These are phyloP conservation scores for Archivesica marissinica DNA, from an alignment of 1,140 invertebrate genomes.

Conservation along the genomic window DNA sequence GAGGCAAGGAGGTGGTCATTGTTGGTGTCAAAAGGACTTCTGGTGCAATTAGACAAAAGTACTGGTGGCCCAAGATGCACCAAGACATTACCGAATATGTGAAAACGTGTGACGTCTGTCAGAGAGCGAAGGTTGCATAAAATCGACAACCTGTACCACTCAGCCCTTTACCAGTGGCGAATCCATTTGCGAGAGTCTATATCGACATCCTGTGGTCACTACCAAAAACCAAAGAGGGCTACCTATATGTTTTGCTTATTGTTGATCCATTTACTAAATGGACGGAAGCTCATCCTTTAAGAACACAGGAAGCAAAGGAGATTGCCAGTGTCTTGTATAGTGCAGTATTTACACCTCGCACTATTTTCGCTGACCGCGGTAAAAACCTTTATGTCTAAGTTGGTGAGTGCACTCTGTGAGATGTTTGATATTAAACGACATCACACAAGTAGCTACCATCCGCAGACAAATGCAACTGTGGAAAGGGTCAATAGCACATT, in stretches of 20 bases:
- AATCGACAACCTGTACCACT: conserved; percentile 34
- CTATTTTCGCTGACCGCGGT: conserved; percentile 61
- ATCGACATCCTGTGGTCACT: conserved; percentile 67
- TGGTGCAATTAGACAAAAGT: conserved; percentile 17
- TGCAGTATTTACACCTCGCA: conserved; percentile 42
- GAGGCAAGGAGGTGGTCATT: conserved; percentile 28
- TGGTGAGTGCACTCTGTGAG: conserved; percentile 65
- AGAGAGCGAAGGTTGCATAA: conserved; percentile 49
- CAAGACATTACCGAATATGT: conserved; percentile 58
- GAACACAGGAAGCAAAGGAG: conserved; percentile 20
- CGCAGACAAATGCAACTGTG: conserved; percentile 62
- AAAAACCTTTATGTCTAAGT: conserved; percentile 61
- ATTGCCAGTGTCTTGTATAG: conserved; percentile 50
- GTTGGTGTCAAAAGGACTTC: not conserved
- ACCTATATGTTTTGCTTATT: conserved; percentile 59
- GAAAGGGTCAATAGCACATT: conserved; percentile 46
- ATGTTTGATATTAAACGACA: conserved; percentile 62
- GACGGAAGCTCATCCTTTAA: conserved; percentile 43
- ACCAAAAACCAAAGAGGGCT: conserved; percentile 45
- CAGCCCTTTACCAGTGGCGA: conserved; percentile 49
- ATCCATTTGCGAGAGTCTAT: conserved; percentile 40
- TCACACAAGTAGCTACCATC: conserved; percentile 65
- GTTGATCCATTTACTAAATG: conserved; percentile 61
- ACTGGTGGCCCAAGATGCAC: conserved; percentile 68
- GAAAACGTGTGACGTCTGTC: conserved; percentile 63